Conservation (phyloP, 2,888 invertebrate species). For the Limnephilus auricula region DNA sequence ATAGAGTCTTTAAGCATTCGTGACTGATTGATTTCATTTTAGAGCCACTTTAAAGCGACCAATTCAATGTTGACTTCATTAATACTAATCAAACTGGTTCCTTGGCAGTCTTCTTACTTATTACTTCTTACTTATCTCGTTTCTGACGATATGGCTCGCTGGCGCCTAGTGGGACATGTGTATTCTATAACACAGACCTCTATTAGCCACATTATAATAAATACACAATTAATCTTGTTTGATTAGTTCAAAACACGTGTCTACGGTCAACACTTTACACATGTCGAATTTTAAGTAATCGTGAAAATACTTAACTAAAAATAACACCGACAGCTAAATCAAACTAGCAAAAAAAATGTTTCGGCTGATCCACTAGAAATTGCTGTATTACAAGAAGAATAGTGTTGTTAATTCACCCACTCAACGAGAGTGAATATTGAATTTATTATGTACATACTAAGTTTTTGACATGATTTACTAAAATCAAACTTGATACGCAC, state of each 20-base stretch:
- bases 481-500: neutral
- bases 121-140: conserved; percentile 4
- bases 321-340: neutral
- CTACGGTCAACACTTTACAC: neutral
- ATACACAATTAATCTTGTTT: conserved; percentile 6
- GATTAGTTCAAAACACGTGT: conserved; percentile 6
- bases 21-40: conserved; percentile 36
- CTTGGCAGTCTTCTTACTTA: neutral
- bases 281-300: neutral
- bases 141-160: neutral
- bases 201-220: conserved; percentile 8
- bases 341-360: neutral
- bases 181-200: neutral
- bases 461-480: no score
- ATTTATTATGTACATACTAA: neutral
- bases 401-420: neutral
- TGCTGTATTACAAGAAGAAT: neutral
- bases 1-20: neutral
- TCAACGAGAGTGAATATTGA: neutral
- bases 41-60: conserved; percentile 31
- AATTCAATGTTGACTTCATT: conserved; percentile 9
- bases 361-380: neutral
- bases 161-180: neutral
- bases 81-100: conserved; percentile 21
- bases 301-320: neutral